These are phyloP conservation scores for Gymnarchus niloticus DNA, from an alignment of 2,113 vertebrate genomes.

Conservation along the genomic window DNA sequence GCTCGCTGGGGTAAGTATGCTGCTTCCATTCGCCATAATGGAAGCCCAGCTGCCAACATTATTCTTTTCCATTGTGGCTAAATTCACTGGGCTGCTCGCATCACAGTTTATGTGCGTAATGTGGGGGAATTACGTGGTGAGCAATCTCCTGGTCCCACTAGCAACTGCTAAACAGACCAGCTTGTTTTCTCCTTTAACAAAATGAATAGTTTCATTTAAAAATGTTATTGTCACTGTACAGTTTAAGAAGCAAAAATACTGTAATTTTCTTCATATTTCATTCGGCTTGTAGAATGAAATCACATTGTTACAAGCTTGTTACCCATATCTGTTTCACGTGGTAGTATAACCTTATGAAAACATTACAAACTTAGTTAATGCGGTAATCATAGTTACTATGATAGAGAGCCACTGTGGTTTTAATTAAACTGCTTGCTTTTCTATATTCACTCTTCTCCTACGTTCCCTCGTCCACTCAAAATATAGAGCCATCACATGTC, in stretches of 20 bases:
- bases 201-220: not conserved
- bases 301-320: not conserved
- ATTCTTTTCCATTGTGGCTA: conserved; percentile 45
- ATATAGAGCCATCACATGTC: not conserved
- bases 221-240: not conserved
- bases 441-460: not conserved
- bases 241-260: not conserved
- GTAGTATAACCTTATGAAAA: not conserved
- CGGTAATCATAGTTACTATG: not conserved
- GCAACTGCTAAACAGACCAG: not conserved
- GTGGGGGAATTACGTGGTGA: not conserved
- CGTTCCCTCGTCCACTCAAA: not conserved
- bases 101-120: not conserved
- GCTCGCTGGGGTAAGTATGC: conserved; percentile 49
- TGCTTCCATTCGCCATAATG: conserved; percentile 53
- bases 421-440: not conserved
- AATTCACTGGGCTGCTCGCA: conserved; percentile 14
- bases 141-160: not conserved
- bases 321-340: not conserved
- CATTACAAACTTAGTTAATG: not conserved
- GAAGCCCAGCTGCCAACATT: conserved; percentile 56
- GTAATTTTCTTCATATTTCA: not conserved
- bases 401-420: not conserved
- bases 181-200: not conserved
- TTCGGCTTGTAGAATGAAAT: not conserved